Percentiles rank a stretch among this genome's conserved stretches.
Conservation (phyloP, 2,888 invertebrate genomes). For the Cosmopolites sordidus region DNA sequence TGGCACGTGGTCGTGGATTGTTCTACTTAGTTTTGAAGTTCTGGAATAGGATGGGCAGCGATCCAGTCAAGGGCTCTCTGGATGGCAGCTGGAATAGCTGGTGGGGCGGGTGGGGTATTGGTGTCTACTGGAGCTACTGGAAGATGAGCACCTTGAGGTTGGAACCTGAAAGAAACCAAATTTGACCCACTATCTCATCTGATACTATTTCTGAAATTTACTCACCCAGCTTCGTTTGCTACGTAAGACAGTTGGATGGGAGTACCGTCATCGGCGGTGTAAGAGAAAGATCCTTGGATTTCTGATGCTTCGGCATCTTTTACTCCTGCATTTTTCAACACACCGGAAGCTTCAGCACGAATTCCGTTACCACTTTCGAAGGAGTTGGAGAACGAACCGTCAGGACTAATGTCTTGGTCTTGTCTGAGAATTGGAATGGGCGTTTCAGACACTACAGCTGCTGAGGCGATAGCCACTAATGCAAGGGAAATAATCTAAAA, state of each 20-base stretch:
- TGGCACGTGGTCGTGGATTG: neutral
- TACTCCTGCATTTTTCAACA: constrained; percentile 39
- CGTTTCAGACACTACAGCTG: constrained; percentile 30
- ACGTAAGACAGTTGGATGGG: constrained; percentile 28
- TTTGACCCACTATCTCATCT: no score
- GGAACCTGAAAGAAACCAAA: constrained; percentile 48
- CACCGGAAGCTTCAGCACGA: constrained; percentile 46
- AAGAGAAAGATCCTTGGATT: constrained; percentile 31
- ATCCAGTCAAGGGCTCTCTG: constrained; percentile 33
- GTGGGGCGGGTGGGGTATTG: constrained; percentile 48
- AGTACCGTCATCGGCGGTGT: constrained; percentile 34
- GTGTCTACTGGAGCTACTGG: constrained; percentile 41
- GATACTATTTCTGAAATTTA: no score
- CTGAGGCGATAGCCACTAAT: constrained; percentile 33
- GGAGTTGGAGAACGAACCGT: constrained; percentile 48
- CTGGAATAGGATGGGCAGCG: constrained; percentile 6
- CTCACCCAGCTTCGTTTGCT: constrained; percentile 26
- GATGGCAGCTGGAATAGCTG: constrained; percentile 64
- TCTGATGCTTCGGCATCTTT: constrained; percentile 38
- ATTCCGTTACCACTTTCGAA: constrained; percentile 53
- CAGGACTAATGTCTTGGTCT: constrained; percentile 46
- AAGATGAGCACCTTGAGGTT: constrained; percentile 45
- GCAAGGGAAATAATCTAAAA: constrained; percentile 34
- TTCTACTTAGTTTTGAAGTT: neutral
- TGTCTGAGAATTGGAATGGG: constrained; percentile 40